These are phyloP conservation scores for Garra rufa DNA, from an alignment of 2,113 vertebrate species.

Conservation along the genomic window DNA sequence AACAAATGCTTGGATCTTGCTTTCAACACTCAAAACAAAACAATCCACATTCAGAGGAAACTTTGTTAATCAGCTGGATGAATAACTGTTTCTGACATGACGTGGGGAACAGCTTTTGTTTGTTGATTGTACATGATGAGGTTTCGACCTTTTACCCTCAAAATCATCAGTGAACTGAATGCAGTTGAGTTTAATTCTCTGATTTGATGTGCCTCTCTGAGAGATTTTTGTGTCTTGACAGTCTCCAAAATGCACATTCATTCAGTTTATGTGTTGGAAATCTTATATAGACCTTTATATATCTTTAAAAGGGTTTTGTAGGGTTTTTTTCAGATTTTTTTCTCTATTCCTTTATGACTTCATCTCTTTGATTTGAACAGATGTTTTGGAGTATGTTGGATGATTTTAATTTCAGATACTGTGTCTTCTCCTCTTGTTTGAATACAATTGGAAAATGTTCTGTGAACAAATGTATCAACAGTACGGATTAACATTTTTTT, in stretches of 20 bases:
- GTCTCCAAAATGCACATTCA: conserved; percentile 25
- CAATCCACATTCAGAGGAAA: background rate
- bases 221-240: background rate
- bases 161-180: conserved; percentile 4
- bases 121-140: conserved; percentile 21
- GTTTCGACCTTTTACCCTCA: conserved; percentile 20
- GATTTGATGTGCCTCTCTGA: conserved; percentile 11
- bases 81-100: background rate
- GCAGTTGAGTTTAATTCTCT: background rate
- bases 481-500: too few species aligned
- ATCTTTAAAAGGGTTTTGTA: conserved; percentile 64
- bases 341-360: conserved; percentile 42
- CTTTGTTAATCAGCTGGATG: conserved; percentile 13
- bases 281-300: conserved; percentile 71
- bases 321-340: conserved; percentile 36
- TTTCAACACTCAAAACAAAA: background rate
- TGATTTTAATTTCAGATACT: background rate
- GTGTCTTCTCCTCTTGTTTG: conserved; percentile 19
- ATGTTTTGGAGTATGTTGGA: conserved; percentile 21
- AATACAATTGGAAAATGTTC: conserved; percentile 43
- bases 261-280: conserved; percentile 63
- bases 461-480: conserved; percentile 20
- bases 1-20: background rate
- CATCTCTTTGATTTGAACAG: background rate
- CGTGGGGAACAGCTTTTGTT: conserved; percentile 7